Conservation (phyloP, 2,888 invertebrate species). For the Theretra japonica region DNA sequence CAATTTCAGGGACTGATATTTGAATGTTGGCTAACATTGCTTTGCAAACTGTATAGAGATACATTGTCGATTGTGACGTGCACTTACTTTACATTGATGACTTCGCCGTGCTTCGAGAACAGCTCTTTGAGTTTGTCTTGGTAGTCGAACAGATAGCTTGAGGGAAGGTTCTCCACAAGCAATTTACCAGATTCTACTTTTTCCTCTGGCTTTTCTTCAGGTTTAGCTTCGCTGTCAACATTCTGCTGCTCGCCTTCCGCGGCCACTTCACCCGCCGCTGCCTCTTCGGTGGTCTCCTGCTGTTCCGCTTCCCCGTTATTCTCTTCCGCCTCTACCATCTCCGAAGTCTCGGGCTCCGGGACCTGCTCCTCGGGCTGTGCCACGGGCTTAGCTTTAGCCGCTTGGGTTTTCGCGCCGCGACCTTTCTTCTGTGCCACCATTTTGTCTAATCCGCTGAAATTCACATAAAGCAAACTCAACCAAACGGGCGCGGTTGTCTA, state of each 20-base stretch:
- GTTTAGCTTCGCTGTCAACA: slow-evolving; percentile 55
- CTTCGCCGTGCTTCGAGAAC: slow-evolving; percentile 79
- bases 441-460: slow-evolving; percentile 54
- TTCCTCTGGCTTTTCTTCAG: slow-evolving; percentile 71
- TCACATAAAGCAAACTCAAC: slow-evolving; percentile 41
- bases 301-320: slow-evolving; percentile 71
- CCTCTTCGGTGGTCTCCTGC: slow-evolving; percentile 46
- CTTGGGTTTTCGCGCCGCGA: slow-evolving; percentile 75
- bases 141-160: slow-evolving; percentile 78
- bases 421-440: slow-evolving; percentile 81
- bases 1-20: slow-evolving; percentile 74
- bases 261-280: slow-evolving; percentile 43
- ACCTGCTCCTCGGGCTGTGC: slow-evolving; percentile 61
- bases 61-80: slow-evolving; percentile 32
- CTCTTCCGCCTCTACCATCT: slow-evolving; percentile 60
- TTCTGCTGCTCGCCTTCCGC: slow-evolving; percentile 56
- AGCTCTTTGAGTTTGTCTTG: slow-evolving; percentile 81
- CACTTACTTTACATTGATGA: slow-evolving; percentile 75
- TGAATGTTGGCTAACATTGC: slow-evolving; percentile 74
- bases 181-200: slow-evolving; percentile 81
- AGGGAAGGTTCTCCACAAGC: slow-evolving; percentile 78
- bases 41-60: slow-evolving; percentile 44
- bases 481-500: slow-evolving; percentile 43
- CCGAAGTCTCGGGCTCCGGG: slow-evolving; percentile 55
- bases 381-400: slow-evolving; percentile 68